phyloP scores from a whole-genome alignment of 1,140 invertebrate genomes.

The Oryctes rhinoceros region DNA sequence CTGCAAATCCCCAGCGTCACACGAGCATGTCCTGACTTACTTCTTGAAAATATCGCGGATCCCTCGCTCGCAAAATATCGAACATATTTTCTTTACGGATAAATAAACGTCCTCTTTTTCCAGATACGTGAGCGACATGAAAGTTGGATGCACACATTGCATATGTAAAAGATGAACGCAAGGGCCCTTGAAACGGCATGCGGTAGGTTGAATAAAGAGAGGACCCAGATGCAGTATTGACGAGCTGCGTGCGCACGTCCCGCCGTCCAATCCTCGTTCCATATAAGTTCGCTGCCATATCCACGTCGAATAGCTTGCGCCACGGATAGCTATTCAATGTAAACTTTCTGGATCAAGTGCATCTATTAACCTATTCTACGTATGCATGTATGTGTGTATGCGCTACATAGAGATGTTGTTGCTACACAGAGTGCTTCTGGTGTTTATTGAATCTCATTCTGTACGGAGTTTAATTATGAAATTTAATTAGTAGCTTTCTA shows the following conservation, averaged over 20 bases:
- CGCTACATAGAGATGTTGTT: too few species aligned
- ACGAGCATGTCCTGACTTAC: background rate
- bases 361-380: background rate
- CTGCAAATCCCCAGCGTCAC: background rate
- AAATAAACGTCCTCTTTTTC: slow-evolving; percentile 6
- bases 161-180: slow-evolving; percentile 30
- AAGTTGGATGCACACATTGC: slow-evolving; percentile 22
- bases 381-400: too few species aligned
- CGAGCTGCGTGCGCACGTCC: slow-evolving; percentile 45
- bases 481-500: too few species aligned
- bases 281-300: slow-evolving; percentile 2
- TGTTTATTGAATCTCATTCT: too few species aligned
- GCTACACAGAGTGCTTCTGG: too few species aligned
- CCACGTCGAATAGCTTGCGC: slow-evolving; percentile 15
- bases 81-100: slow-evolving; percentile 25
- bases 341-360: slow-evolving; percentile 27
- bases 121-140: slow-evolving; percentile 20
- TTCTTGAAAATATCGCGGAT: background rate
- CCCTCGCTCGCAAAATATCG: slow-evolving; percentile 19
- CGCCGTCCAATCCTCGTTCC: background rate
- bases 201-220: slow-evolving; percentile 32
- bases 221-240: slow-evolving; percentile 45
- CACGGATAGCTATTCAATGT: background rate
- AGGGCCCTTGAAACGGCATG: slow-evolving; percentile 32
- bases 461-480: too few species aligned